phyloP scores from a whole-genome alignment of 2,113 vertebrate genomes.

The Eptesicus fuscus region DNA sequence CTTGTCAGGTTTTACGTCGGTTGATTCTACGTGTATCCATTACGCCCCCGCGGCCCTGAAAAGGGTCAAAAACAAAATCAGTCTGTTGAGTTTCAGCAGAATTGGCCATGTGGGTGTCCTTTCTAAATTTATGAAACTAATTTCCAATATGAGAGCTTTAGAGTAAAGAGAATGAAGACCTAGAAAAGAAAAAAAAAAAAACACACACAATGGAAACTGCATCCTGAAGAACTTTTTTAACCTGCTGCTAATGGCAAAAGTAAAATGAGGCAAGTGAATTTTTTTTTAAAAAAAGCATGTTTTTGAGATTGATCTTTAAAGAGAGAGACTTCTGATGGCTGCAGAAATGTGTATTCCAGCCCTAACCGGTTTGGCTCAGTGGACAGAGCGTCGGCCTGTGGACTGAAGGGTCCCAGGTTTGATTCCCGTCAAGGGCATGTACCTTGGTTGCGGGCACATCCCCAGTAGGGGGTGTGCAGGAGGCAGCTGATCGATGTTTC shows the following conservation, averaged over 20 bases:
- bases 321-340: not conserved
- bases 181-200: not conserved
- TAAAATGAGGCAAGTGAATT: not conserved
- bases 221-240: not conserved
- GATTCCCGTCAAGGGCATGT: too few relatives aligned
- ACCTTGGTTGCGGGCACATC: too few relatives aligned
- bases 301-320: not conserved
- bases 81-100: not conserved
- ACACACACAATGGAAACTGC: not conserved
- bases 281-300: not conserved
- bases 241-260: not conserved
- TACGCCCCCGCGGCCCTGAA: not conserved
- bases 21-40: not conserved
- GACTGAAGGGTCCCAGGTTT: too few relatives aligned
- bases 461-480: too few relatives aligned
- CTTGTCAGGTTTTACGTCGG: constrained; percentile 48
- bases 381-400: too few relatives aligned
- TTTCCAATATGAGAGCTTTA: constrained; percentile 34
- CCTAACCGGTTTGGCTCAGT: too few relatives aligned
- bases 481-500: too few relatives aligned
- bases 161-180: not conserved
- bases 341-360: not conserved
- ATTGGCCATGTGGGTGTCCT: not conserved
- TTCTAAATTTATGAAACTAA: constrained; percentile 46
- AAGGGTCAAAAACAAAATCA: not conserved